These are phyloP conservation scores for Rapana venosa DNA, from an alignment of 2,888 invertebrate species.

Conservation along the genomic window DNA sequence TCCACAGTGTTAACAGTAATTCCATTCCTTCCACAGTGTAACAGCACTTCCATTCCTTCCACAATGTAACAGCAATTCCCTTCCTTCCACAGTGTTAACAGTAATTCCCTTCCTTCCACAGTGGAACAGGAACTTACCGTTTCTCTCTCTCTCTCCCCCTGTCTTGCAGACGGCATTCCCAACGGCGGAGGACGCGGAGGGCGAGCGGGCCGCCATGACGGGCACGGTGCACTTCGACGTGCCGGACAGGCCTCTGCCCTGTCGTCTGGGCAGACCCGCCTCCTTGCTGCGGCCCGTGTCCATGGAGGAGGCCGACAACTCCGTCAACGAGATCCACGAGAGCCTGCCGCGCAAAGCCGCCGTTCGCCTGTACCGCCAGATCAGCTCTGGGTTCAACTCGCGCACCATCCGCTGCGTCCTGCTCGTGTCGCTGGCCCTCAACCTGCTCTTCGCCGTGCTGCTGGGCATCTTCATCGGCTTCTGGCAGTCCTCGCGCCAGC, in stretches of 20 bases:
- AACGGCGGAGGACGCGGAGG: neutral
- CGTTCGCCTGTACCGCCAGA: constrained; percentile 48
- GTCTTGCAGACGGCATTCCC: constrained; percentile 2
- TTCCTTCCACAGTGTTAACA: too few relatives aligned
- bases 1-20: too few relatives aligned
- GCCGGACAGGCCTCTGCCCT: constrained; percentile 14
- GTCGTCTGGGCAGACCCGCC: neutral
- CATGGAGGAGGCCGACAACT: constrained; percentile 52
- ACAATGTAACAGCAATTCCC: too few relatives aligned
- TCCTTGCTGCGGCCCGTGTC: constrained; percentile 40
- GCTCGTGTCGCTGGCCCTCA: constrained; percentile 47
- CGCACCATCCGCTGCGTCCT: constrained; percentile 51
- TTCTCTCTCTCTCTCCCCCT: neutral
- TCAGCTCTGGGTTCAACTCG: constrained; percentile 49
- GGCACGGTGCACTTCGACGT: constrained; percentile 42
- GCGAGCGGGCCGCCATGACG: constrained; percentile 21
- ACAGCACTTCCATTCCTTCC: too few relatives aligned
- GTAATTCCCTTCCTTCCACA: too few relatives aligned
- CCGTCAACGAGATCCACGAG: constrained; percentile 53
- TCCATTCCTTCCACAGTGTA: too few relatives aligned
- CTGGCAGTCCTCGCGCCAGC: constrained; percentile 48
- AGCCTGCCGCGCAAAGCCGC: constrained; percentile 46
- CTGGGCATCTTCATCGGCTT: constrained; percentile 53
- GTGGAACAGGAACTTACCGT: too few relatives aligned
- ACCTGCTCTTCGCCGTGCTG: constrained; percentile 50